Evolutionary conservation across 2,113 vertebrate species (phyloP).

Genomic region (Corythaixoides concolor): DNA sequence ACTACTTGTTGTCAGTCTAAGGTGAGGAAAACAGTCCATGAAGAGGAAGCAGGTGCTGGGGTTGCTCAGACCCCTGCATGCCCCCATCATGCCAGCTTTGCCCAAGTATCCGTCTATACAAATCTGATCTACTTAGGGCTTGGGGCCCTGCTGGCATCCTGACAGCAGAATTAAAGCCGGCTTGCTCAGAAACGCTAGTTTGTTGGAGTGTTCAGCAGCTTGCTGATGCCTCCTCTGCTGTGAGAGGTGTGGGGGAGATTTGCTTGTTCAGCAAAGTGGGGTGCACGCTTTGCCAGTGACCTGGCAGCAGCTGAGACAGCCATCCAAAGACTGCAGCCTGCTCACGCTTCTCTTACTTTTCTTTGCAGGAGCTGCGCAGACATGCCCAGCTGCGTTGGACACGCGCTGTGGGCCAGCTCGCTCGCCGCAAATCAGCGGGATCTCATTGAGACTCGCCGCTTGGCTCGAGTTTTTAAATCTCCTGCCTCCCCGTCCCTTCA

Average conservation of each 20-base stretch:
- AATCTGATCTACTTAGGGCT: background rate
- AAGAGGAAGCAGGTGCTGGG: background rate
- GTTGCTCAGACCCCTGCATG: background rate
- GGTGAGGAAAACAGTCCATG: background rate
- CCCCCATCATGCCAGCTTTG: background rate
- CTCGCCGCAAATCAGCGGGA: background rate
- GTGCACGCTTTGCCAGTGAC: background rate
- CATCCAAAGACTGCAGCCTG: background rate
- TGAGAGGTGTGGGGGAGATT: background rate
- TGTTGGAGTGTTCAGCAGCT: background rate
- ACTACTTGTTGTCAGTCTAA: background rate
- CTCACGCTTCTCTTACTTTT: background rate
- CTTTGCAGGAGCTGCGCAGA: background rate
- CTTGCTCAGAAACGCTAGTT: background rate
- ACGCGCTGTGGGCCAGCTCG: background rate
- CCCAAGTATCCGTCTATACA: rapidly evolving
- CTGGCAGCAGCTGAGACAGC: background rate
- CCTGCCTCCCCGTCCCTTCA: background rate
- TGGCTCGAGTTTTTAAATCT: background rate
- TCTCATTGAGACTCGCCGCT: background rate
- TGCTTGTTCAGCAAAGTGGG: background rate
- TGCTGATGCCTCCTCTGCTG: background rate
- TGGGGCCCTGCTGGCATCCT: background rate
- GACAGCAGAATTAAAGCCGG: background rate
- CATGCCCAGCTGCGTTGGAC: background rate